Base-by-base conservation (phyloP, 92 coral and sea anemone genomes). In the Siderastrea siderea region DNA sequence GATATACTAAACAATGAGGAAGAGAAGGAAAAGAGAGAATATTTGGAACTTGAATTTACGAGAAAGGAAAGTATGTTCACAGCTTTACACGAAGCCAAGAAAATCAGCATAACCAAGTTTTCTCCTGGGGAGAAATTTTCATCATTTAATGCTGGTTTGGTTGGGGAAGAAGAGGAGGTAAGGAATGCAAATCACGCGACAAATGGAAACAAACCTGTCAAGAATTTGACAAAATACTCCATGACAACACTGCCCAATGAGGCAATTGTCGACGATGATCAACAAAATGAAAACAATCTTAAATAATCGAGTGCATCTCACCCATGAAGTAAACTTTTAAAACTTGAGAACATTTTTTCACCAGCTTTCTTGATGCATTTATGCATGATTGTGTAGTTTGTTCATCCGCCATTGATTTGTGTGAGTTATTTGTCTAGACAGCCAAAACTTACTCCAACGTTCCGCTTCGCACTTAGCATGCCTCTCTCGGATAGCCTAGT, bases 21-120 rank as follows among this genome's bases (percentile, higher is more conserved):
- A 53, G 43, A 7, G 1, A 54, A 77, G 46, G 45, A 2, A 14
- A 70, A 19, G 11, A 74, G 44, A 17, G 73, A 44, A 14, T 48
- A 14, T 63, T 54, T 60, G 47, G 84, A 73, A 19, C 51, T 64
- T 11, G 53, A 68, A 15, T 17, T 19, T 14, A 5, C 48, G 3
- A 65, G 88, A 87, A 65, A 90, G 59, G 16, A 64, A 64, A 89
- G 95, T 47, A 84, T 92, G 93, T 92, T 92, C 71, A 89, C 95
- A n/a, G 87, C 80, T 10, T 68, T 91, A 43, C 89, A 83, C 38
- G 90, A 85, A 5, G 79, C 78, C 19, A 82, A 73, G 52, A 83
- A 58, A 6, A 48, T 49, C 15, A 49, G 61, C 58, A 50, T 14
- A 10, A 63, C n/a, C 26, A 19, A 9, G 9, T 43, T 76, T 3